Percentiles rank a stretch among this genome's conserved stretches.
phyloP scores from a whole-genome alignment of 1,140 invertebrate genomes.

The Zeugodacus cucurbitae region DNA sequence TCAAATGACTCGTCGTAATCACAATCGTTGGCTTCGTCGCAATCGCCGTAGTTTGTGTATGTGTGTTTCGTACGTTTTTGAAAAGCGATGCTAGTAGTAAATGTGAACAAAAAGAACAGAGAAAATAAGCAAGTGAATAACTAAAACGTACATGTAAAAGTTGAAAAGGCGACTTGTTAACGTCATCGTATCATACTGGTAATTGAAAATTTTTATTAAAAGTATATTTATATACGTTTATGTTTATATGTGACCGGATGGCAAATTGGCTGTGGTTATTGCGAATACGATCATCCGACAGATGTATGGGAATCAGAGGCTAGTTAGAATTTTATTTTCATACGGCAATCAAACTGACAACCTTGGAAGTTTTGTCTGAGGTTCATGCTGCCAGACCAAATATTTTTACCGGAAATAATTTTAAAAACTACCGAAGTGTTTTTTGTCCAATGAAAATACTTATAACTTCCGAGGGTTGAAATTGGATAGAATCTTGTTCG shows the following conservation, averaged over 20 bases:
- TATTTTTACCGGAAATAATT: neutral
- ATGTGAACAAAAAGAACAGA: neutral
- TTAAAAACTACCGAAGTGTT: neutral
- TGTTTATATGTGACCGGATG: neutral
- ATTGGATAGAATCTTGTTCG: neutral
- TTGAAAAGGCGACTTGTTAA: neutral
- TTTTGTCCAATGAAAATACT: neutral
- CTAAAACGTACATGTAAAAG: neutral
- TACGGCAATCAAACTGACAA: neutral
- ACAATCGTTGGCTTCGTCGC: neutral
- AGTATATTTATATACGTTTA: neutral
- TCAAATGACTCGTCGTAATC: constrained; percentile 38
- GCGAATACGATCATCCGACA: neutral
- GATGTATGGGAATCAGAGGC: neutral
- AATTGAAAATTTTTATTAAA: constrained; percentile 1
- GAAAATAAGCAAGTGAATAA: constrained; percentile 8
- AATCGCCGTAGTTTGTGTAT: neutral
- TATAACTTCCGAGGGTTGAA: neutral
- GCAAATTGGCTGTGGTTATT: neutral
- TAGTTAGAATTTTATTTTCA: neutral
- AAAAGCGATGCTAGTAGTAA: constrained; percentile 1
- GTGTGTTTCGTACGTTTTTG: neutral
- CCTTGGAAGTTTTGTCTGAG: neutral
- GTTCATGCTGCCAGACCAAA: neutral
- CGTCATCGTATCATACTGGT: constrained; percentile 24